phyloP scores from a whole-genome alignment of 2,113 vertebrate genomes.

The Antigone vipio region DNA sequence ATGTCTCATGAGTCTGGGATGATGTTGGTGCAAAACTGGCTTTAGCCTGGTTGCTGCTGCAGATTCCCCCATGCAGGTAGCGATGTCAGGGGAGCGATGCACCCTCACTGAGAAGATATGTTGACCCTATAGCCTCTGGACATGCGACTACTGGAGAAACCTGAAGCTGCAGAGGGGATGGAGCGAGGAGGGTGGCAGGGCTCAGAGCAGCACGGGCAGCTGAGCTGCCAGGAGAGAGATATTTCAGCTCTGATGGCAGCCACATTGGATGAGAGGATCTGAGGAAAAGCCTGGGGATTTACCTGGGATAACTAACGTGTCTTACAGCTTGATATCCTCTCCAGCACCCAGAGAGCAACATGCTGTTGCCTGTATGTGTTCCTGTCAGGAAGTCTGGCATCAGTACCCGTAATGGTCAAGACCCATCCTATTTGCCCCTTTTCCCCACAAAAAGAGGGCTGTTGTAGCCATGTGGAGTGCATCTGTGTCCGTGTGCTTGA shows the following conservation, averaged over 20 bases:
- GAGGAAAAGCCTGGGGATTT: background rate
- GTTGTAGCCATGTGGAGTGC: background rate
- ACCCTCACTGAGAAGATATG: accelerated
- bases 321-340: background rate
- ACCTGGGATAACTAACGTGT: accelerated
- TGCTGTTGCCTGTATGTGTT: background rate
- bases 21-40: background rate
- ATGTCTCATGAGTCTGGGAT: background rate
- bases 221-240: background rate
- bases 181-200: background rate
- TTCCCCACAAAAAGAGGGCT: background rate
- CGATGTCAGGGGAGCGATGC: background rate
- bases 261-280: background rate
- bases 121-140: background rate
- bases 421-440: background rate
- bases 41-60: background rate
- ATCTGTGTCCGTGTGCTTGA: background rate
- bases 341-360: background rate
- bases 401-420: background rate
- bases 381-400: background rate
- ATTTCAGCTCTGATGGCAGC: background rate
- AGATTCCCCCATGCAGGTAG: accelerated
- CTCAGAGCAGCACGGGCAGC: background rate
- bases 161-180: background rate
- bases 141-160: background rate